A percentile compares a stretch with the other conserved stretches of the same genome.
Evolutionary conservation across 2,797 vertebrate species (phyloP).

Genomic region (Apogon talboti): DNA sequence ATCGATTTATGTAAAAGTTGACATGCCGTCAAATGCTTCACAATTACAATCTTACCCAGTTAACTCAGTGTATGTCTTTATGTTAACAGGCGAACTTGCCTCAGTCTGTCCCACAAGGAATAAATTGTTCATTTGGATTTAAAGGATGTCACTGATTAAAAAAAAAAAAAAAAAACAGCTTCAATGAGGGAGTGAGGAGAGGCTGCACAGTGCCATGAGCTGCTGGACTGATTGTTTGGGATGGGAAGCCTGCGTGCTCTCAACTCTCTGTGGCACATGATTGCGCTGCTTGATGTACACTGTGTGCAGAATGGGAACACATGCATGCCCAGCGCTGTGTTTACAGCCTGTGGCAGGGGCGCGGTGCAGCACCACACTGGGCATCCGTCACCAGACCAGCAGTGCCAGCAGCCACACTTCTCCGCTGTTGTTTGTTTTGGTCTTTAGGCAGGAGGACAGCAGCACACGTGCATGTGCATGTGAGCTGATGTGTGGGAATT

Average conservation of each 20-base stretch:
- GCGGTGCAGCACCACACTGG: conserved; percentile 38
- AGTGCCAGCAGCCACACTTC: conserved; percentile 42
- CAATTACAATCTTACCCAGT: not conserved
- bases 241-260: not conserved
- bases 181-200: not conserved
- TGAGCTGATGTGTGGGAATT: conserved; percentile 59
- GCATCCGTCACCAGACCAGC: conserved; percentile 32
- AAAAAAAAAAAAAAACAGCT: conserved; percentile 5
- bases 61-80: not conserved
- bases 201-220: not conserved
- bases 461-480: conserved; percentile 56
- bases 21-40: not conserved
- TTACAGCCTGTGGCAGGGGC: conserved; percentile 56
- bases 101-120: not conserved
- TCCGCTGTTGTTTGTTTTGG: conserved; percentile 61
- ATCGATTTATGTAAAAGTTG: too few relatives aligned
- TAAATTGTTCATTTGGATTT: not conserved
- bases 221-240: conserved; percentile 18
- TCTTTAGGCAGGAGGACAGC: conserved; percentile 33
- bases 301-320: conserved; percentile 19
- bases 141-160: not conserved
- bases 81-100: not conserved
- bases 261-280: conserved; percentile 22
- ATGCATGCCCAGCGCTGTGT: conserved; percentile 41
- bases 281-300: conserved; percentile 7